Conservation (phyloP, 2,888 invertebrate genomes). For the Allolobophora icterica region DNA sequence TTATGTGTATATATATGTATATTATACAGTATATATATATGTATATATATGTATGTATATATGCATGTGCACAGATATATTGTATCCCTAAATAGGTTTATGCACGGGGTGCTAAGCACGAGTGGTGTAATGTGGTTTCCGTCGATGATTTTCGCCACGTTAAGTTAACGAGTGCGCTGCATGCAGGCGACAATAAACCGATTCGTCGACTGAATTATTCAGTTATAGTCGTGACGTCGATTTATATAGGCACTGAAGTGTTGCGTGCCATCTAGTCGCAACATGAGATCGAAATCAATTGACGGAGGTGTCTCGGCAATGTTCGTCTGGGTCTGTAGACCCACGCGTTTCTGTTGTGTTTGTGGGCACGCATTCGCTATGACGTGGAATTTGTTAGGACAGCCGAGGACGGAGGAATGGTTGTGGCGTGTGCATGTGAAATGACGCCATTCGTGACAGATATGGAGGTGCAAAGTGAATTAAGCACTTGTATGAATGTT, state of each 20-base stretch:
- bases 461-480: not conserved
- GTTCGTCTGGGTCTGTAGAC: not conserved
- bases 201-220: not conserved
- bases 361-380: not conserved
- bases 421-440: not conserved
- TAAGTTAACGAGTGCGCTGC: not conserved
- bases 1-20: not conserved
- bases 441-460: conserved; percentile 3
- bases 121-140: not conserved
- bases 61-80: not conserved
- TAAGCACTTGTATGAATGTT: not conserved
- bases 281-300: not conserved
- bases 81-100: not conserved
- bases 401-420: no score
- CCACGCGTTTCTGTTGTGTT: not conserved
- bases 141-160: not conserved
- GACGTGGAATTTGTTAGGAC: not conserved
- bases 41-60: not conserved
- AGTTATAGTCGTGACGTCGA: not conserved
- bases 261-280: not conserved
- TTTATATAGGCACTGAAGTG: not conserved
- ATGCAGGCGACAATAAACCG: not conserved
- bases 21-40: not conserved
- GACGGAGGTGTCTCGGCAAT: not conserved
- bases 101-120: not conserved